These are phyloP conservation scores for Zaprionus capensis DNA, from an alignment of 1,140 invertebrate species.

Conservation along the genomic window DNA sequence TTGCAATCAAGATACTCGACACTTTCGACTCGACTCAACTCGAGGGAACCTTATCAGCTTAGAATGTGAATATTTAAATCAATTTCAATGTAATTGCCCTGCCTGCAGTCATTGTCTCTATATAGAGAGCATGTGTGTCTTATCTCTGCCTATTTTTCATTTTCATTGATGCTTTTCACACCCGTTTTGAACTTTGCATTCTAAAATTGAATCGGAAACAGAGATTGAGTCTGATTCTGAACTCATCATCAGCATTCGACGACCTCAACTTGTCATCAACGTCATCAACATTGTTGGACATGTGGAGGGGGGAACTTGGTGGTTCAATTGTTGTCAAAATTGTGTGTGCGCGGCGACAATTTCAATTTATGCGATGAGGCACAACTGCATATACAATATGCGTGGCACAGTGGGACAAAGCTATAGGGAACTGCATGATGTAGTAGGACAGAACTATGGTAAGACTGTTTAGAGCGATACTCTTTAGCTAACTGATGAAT, in stretches of 20 bases:
- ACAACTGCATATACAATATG: slow-evolving; percentile 7
- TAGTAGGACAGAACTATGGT: no score
- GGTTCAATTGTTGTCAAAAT: slow-evolving; percentile 10
- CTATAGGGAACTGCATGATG: background rate
- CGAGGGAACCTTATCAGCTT: slow-evolving; percentile 28
- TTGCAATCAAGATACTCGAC: slow-evolving; percentile 11
- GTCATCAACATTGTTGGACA: background rate
- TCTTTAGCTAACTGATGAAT: no score
- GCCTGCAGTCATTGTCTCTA: slow-evolving; percentile 3
- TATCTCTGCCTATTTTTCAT: slow-evolving; percentile 8
- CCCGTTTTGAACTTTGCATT: slow-evolving; percentile 6
- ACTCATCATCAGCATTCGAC: slow-evolving; percentile 1
- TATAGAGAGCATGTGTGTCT: background rate
- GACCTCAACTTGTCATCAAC: slow-evolving; percentile 1
- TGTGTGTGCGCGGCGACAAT: slow-evolving; percentile 5
- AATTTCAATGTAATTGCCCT: slow-evolving; percentile 27
- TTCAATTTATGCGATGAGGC: slow-evolving; percentile 21
- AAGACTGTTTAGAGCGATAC: no score
- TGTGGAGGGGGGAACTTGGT: no score
- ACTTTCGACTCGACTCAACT: background rate
- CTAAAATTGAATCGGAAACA: slow-evolving; percentile 6
- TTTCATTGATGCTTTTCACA: slow-evolving; percentile 7
- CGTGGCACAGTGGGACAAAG: background rate
- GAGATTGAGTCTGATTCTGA: background rate
- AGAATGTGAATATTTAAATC: slow-evolving; percentile 17